Percentiles rank a stretch among this genome's conserved stretches.
These are phyloP conservation scores for Cyanoramphus novaezelandiae DNA, from an alignment of 2,113 vertebrate species.

Conservation along the genomic window DNA sequence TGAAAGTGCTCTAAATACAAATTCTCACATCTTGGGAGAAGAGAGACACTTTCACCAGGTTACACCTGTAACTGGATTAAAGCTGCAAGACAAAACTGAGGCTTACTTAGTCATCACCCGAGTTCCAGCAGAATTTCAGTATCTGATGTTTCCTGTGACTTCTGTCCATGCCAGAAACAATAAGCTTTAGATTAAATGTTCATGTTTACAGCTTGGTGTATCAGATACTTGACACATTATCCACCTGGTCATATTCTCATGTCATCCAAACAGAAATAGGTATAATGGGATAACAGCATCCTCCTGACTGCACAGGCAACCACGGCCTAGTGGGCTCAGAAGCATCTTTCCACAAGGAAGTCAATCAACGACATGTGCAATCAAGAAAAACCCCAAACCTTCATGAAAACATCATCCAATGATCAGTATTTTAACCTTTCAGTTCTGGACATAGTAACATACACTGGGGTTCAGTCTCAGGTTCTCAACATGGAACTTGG, in stretches of 20 bases:
- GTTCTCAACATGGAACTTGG: background rate
- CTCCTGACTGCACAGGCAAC: background rate
- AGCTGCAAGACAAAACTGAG: background rate
- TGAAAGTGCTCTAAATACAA: background rate
- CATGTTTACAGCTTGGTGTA: background rate
- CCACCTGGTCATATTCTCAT: rapidly evolving
- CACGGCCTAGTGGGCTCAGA: background rate
- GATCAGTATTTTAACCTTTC: background rate
- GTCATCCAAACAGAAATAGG: background rate
- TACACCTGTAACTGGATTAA: background rate
- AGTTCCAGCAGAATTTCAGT: background rate
- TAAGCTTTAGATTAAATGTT: rapidly evolving
- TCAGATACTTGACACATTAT: too few relatives aligned
- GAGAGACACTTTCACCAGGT: background rate
- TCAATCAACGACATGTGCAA: background rate
- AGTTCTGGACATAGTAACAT: background rate
- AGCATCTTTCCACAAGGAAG: background rate
- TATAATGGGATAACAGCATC: rapidly evolving
- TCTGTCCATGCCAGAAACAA: background rate
- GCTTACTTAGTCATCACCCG: background rate
- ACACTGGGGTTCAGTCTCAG: background rate
- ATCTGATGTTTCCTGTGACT: background rate
- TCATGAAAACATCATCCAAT: background rate
- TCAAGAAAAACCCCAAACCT: background rate
- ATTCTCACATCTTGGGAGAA: background rate